Conservation (phyloP, 2,797 vertebrate species). For the Pipistrellus pygmaeus region DNA sequence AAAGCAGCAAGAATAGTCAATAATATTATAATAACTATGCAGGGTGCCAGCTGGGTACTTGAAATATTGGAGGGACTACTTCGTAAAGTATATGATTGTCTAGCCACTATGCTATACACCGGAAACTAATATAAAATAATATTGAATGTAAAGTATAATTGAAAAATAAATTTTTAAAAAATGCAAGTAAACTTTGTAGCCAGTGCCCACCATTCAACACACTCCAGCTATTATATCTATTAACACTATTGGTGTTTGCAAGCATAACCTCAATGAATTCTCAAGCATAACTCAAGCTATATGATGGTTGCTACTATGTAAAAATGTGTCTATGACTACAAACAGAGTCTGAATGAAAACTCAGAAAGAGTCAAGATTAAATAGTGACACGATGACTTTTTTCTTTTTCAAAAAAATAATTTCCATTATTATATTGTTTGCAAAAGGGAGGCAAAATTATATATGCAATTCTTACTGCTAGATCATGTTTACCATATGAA, state of each 20-base stretch:
- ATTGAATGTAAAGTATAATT: not conserved
- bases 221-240: not conserved
- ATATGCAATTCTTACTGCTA: conserved; percentile 1
- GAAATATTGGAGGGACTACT: not conserved
- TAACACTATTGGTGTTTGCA: not conserved
- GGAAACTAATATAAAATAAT: not conserved
- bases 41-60: not conserved
- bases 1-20: not conserved
- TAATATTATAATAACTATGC: not conserved
- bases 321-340: not conserved
- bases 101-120: not conserved
- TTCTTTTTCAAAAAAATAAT: not conserved
- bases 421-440: not conserved
- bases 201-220: not conserved
- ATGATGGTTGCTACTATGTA: not conserved
- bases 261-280: not conserved
- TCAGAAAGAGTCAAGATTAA: not conserved
- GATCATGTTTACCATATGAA: not conserved
- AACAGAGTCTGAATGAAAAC: not conserved
- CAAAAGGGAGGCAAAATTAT: not conserved
- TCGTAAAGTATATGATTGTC: not conserved
- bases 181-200: not conserved
- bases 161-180: not conserved
- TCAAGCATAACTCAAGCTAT: not conserved
- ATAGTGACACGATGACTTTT: not conserved